Conservation (phyloP, 2,888 invertebrate species). For the Ormyrus pomaceus region DNA sequence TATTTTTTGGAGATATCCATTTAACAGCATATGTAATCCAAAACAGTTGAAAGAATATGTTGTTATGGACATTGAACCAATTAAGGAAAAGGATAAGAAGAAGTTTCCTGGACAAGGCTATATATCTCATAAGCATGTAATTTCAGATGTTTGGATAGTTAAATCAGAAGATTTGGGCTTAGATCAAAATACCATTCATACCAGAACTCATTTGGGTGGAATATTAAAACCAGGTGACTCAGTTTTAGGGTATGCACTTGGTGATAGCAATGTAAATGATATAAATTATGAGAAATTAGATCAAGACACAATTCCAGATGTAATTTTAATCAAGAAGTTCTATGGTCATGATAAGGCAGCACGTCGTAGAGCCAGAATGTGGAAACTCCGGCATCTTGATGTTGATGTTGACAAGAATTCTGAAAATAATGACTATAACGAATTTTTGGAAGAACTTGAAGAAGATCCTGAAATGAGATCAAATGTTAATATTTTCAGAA, state of each 20-base stretch:
- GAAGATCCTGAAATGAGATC: slow-evolving; percentile 94
- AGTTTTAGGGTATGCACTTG: slow-evolving; percentile 93
- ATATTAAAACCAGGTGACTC: slow-evolving; percentile 94
- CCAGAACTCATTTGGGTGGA: slow-evolving; percentile 95
- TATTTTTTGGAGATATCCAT: slow-evolving; percentile 91
- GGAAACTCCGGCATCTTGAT: slow-evolving; percentile 94
- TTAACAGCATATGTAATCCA: slow-evolving; percentile 91
- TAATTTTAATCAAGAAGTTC: slow-evolving; percentile 95
- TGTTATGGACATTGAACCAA: slow-evolving; percentile 94
- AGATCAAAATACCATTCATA: slow-evolving; percentile 88
- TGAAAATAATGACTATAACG: slow-evolving; percentile 88
- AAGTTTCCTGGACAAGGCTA: slow-evolving; percentile 92
- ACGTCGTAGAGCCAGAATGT: slow-evolving; percentile 85
- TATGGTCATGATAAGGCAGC: slow-evolving; percentile 84
- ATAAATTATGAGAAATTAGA: slow-evolving; percentile 89
- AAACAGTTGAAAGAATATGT: slow-evolving; percentile 94
- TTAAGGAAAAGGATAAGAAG: slow-evolving; percentile 85
- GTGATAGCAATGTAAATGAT: slow-evolving; percentile 95
- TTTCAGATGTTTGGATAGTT: slow-evolving; percentile 96
- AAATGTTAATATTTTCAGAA: slow-evolving; percentile 94
- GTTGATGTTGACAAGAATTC: slow-evolving; percentile 81
- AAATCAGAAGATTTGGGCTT: slow-evolving; percentile 90
- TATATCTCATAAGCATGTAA: slow-evolving; percentile 89
- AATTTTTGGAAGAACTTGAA: slow-evolving; percentile 97
- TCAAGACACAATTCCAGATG: slow-evolving; percentile 86